Evolutionary conservation across 2,113 vertebrate species (phyloP).

Genomic region (Gobius niger): DNA sequence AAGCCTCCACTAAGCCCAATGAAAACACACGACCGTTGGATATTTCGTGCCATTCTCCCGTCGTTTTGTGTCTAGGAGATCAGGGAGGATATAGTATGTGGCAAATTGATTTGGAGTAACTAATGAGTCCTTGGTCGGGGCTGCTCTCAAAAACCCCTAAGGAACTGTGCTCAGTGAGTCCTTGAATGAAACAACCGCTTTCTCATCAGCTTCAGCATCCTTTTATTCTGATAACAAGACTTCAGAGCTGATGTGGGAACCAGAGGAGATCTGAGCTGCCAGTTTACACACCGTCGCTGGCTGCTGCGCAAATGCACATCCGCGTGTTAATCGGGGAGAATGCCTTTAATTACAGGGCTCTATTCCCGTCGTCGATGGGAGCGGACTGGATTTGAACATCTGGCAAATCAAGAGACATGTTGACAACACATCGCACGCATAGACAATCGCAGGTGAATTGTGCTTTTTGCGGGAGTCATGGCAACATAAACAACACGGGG

Average conservation of each 20-base stretch:
- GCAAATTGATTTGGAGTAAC: slow-evolving; percentile 12
- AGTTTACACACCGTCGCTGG: slow-evolving; percentile 3
- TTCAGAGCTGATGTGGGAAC: slow-evolving; percentile 4
- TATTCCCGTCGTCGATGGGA: slow-evolving; percentile 18
- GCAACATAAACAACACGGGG: not conserved
- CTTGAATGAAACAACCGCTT: slow-evolving; percentile 25
- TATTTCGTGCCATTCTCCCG: not conserved
- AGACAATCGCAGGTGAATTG: not conserved
- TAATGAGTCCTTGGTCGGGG: slow-evolving; percentile 3
- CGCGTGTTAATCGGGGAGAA: slow-evolving; percentile 11
- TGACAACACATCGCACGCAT: not conserved
- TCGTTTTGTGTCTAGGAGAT: not conserved
- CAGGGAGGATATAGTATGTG: not conserved
- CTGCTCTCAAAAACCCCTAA: slow-evolving; percentile 1
- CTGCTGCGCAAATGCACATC: slow-evolving; percentile 1
- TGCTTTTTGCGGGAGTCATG: not conserved
- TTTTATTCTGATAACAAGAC: too few species aligned
- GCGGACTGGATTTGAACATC: not conserved
- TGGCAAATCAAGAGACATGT: slow-evolving; percentile 9
- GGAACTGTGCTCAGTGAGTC: slow-evolving; percentile 11
- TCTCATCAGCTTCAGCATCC: not conserved
- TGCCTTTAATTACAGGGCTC: slow-evolving; percentile 18
- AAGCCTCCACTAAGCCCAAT: not conserved
- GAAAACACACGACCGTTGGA: not conserved
- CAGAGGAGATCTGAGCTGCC: slow-evolving; percentile 28